A percentile compares a stretch with the other conserved stretches of the same genome.
Evolutionary conservation across 1,140 invertebrate species (phyloP).

Genomic region (Eupristina koningsbergeri): DNA sequence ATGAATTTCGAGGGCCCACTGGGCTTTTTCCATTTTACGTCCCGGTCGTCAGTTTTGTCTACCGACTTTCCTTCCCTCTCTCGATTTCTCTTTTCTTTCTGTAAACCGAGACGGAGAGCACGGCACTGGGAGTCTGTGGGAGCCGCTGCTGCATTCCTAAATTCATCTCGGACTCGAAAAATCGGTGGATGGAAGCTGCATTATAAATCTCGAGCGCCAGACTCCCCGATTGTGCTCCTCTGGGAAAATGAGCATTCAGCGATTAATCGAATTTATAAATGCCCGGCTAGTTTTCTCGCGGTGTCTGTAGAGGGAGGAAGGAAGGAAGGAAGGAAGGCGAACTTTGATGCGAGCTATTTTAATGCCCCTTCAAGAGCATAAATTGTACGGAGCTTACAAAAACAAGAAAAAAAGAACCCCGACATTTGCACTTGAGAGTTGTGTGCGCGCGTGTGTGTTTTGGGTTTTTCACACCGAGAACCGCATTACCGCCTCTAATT

Average conservation of each 20-base stretch:
- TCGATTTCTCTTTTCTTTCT: too few relatives aligned
- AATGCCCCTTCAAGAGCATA: slow-evolving; percentile 12
- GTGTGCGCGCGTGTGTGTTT: neutral
- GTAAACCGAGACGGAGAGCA: neutral
- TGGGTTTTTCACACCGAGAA: neutral
- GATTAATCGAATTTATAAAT: slow-evolving; percentile 8
- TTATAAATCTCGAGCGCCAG: too few relatives aligned
- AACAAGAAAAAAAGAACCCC: too few relatives aligned
- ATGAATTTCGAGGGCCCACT: too few relatives aligned
- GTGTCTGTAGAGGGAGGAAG: too few relatives aligned
- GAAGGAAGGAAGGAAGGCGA: too few relatives aligned
- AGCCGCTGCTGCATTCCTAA: neutral
- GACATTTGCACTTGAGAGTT: neutral
- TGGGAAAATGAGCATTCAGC: too few relatives aligned
- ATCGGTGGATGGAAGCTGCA: too few relatives aligned
- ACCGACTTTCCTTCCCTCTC: neutral
- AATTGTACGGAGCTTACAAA: slow-evolving; percentile 11
- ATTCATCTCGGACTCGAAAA: slow-evolving; percentile 30
- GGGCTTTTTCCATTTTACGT: slow-evolving; percentile 9
- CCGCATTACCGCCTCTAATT: neutral
- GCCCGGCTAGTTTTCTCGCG: neutral
- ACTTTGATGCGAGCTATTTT: slow-evolving; percentile 10
- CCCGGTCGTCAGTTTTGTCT: neutral
- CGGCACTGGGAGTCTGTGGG: neutral
- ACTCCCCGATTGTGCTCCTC: too few relatives aligned